Base-by-base conservation (phyloP, 30 jellyfish, hydroid and myxozoan genomes). In the Chrysaora quinquecirrha region DNA sequence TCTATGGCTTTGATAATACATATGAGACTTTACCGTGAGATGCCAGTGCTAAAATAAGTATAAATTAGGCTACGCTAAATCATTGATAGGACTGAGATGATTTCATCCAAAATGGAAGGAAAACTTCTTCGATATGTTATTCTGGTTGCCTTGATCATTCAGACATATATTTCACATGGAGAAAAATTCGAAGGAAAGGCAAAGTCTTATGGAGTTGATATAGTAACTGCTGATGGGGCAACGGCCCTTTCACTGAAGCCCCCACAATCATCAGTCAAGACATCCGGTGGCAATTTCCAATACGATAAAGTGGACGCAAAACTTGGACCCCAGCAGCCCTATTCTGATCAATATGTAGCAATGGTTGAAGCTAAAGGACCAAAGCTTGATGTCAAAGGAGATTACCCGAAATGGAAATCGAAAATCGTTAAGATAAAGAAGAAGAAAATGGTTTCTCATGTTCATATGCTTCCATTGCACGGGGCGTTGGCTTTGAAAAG, bases 311-410 rank as follows among this genome's bases (percentile, higher is more conserved):
- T 62, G 3, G 83, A 68, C 0, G 75, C 75, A 19, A 28, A 24
- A 6, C 71, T 69, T 9, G 68, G 68, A 16, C 48, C 72, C n/a
- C 34, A 54, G 33, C 90, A 83, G 27, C 90, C 90, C 0, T 33
- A 19, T 27, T 34, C 64, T 1, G 38, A 65, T 69, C 48, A 80
- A 10, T 76, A 47, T 12, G 46, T 80, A 6, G 90, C 83, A 1
- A 19, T 66, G 54, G 90, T 65, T 0, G 78, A 65, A 32, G 48
- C 83, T 0, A 31, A 43, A 21, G 60, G 72, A 34, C 65, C 90
- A 20, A 65, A 80, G 34, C 76, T 80, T 30, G 76, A 80, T 52
- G 90, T 80, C n/a, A 67, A 67, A 25, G 90, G 90, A 23, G 60
- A 65, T 35, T 80, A 80, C 24, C 29, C 90, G 30, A 80, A 67